Conservation (phyloP, 2,797 vertebrate genomes). For the Xenopus petersii region DNA sequence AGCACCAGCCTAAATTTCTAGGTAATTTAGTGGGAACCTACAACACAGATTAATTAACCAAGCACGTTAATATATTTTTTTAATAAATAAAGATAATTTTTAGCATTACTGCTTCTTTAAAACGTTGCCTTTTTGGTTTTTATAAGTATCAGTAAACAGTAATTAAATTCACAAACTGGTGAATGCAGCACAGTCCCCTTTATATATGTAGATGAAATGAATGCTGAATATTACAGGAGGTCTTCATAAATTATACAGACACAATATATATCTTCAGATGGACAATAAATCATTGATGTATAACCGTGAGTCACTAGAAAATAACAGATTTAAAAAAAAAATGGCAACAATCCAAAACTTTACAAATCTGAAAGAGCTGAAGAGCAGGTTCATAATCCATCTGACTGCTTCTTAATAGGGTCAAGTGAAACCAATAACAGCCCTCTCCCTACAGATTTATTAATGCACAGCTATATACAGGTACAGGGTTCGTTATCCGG, state of each 20-base stretch:
- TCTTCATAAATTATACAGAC: slow-evolving; percentile 4
- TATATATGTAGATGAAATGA: not conserved
- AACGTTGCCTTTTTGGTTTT: not conserved
- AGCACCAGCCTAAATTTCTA: too few species aligned
- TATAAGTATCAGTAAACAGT: not conserved
- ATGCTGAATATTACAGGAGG: slow-evolving; percentile 8
- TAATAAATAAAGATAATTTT: not conserved
- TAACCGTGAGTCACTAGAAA: not conserved
- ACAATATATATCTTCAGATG: slow-evolving; percentile 9
- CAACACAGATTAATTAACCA: too few species aligned
- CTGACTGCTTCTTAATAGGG: not conserved
- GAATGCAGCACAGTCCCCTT: not conserved
- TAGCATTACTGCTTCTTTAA: not conserved
- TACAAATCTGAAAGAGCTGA: not conserved
- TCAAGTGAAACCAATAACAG: not conserved
- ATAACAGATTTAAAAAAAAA: not conserved
- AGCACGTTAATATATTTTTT: too few species aligned
- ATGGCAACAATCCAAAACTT: not conserved
- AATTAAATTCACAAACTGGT: not conserved
- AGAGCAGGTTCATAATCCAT: not conserved
- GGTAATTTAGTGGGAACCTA: too few species aligned
- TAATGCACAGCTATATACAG: too few species aligned
- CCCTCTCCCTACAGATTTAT: not conserved
- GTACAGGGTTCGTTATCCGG: too few species aligned
- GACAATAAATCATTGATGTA: slow-evolving; percentile 10